Base-by-base conservation (phyloP, 2,888 invertebrate genomes). In the Caenorhabditis japonica region DNA sequence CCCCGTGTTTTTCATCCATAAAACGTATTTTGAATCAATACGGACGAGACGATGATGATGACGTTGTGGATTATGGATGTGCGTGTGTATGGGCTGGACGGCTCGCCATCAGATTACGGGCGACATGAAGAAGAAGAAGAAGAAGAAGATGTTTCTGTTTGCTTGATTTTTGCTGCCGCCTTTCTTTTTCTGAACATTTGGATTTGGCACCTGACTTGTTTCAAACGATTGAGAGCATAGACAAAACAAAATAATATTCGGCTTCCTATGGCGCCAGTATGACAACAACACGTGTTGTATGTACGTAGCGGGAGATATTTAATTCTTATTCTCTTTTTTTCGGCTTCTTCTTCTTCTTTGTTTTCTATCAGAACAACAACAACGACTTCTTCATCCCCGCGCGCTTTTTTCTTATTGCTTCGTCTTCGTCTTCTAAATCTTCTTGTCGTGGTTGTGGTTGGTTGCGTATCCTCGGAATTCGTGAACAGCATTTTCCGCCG, bases 401-500 rank as follows among this genome's bases (percentile, higher is more conserved):
- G n/a, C n/a, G n/a, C n/a, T n/a, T 15, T 10, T 27, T 39, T 19
- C 39, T 39, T 27, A 7, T 46, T 43, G 30, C 17, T 21, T 46
- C 56, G 39, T 49, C 38, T 17, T 55, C 30, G 25, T 43, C 39
- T 52, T 43, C 56, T 53, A 44, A 46, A 38, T 64, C 53, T 46
- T 52, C n/a, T n/a, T n/a, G n/a, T n/a, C n/a, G n/a, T n/a, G n/a
- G n/a, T n/a, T n/a, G n/a, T n/a, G n/a, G n/a, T n/a, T n/a, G n/a
- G n/a, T n/a, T n/a, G n/a, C n/a, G n/a, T n/a, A n/a, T n/a, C n/a
- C n/a, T n/a, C n/a, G n/a, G n/a, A n/a, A n/a, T n/a, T n/a, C n/a
- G n/a, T n/a, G n/a, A n/a, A n/a, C n/a, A n/a, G n/a, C n/a, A n/a
- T n/a, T n/a, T n/a, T n/a, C n/a, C n/a, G n/a, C n/a, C n/a, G n/a